Percentiles rank a stretch among this genome's conserved stretches.
These are phyloP conservation scores for Tolypeutes matacus DNA, from an alignment of 2,797 vertebrate genomes.

Conservation along the genomic window DNA sequence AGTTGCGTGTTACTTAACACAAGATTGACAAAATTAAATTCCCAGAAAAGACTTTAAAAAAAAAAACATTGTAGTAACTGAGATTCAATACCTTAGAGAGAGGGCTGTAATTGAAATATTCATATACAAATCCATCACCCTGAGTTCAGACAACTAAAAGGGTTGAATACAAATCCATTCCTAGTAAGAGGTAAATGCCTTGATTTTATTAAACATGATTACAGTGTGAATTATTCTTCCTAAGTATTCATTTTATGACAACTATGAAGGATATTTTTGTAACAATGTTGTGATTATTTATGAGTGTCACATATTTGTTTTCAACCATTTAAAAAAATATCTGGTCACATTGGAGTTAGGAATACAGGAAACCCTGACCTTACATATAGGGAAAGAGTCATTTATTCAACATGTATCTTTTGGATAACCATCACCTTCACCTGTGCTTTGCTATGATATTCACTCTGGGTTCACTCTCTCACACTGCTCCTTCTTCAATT, in stretches of 20 bases:
- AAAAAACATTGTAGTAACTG: not conserved
- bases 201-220: conserved; percentile 55
- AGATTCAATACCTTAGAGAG: conserved; percentile 1
- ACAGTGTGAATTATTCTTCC: conserved; percentile 50
- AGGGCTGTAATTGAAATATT: not conserved
- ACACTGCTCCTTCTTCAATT: not conserved
- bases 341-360: not conserved
- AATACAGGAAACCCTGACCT: not conserved
- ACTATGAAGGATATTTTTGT: not conserved
- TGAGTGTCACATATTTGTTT: conserved; percentile 28
- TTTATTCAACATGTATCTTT: not conserved
- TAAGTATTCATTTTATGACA: conserved; percentile 14
- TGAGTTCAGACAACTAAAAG: not conserved
- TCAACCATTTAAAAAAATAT: conserved; percentile 34
- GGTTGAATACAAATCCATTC: not conserved
- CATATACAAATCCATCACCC: conserved; percentile 16
- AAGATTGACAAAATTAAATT: no score
- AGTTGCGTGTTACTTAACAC: no score
- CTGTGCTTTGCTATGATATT: not conserved
- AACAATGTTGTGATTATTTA: conserved; percentile 52
- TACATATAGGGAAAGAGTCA: not conserved
- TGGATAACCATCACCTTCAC: not conserved
- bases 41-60: no score
- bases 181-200: not conserved
- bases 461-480: not conserved